Evolutionary conservation across 2,888 invertebrate species (phyloP).

Genomic region (Antheraea assamensis): DNA sequence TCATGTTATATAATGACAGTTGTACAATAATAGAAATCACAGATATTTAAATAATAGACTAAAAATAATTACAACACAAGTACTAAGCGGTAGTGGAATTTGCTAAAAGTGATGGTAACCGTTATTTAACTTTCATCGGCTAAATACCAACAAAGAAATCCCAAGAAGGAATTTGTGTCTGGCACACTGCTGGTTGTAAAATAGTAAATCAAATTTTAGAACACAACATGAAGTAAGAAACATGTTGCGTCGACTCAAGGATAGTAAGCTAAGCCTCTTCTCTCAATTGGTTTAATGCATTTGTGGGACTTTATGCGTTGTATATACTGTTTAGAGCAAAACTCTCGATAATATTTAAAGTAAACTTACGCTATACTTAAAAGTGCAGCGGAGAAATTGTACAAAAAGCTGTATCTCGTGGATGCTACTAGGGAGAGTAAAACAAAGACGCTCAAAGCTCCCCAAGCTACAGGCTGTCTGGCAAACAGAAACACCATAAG

Average conservation of each 20-base stretch:
- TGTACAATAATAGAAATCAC: no score
- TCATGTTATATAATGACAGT: neutral
- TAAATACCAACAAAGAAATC: no score
- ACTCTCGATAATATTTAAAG: constrained; percentile 16
- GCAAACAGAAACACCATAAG: constrained; percentile 53
- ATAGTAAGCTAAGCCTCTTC: neutral
- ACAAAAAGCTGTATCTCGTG: constrained; percentile 52
- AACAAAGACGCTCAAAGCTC: constrained; percentile 37
- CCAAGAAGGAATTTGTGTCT: no score
- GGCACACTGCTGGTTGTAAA: no score
- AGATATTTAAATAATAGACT: no score
- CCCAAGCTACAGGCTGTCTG: constrained; percentile 42
- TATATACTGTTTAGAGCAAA: neutral
- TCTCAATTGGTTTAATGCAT: neutral
- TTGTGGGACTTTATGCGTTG: neutral
- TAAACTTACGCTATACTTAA: constrained; percentile 62
- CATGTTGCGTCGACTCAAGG: no score
- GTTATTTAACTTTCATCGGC: no score
- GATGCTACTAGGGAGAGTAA: constrained; percentile 44
- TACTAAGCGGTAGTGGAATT: no score
- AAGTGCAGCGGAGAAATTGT: constrained; percentile 57
- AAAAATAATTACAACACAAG: no score
- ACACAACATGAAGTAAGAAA: no score
- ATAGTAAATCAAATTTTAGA: no score
- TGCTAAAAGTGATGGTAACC: no score